Base-by-base conservation (phyloP, 2,797 vertebrate species). In the Diglossa cyanea region DNA sequence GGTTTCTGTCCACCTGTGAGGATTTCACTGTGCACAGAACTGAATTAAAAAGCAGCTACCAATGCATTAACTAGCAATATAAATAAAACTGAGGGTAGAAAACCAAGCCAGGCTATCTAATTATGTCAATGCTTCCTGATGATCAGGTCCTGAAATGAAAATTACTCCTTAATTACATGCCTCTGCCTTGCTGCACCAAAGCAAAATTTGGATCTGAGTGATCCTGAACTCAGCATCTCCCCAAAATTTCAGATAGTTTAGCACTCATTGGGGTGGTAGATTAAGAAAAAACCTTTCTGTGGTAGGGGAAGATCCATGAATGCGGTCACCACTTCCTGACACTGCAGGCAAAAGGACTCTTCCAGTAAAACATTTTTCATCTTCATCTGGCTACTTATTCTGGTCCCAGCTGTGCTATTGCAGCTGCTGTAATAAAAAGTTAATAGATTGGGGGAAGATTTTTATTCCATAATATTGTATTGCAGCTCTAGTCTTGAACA, bases 361-460 rank as follows among this genome's bases (percentile, higher is more conserved):
- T 92, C 63, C 75, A 82, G 80, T 78, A 92, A 93, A 90, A 39
- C 37, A 73, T 91, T 92, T 87, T 70, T 95, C 66, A 74, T 77
- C 71, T 92, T 95, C 57, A 37, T 61, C 57, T 74, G 87, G 48
- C 63, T 76, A 48, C 67, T 91, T 94, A 6, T 86, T 79, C 30
- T 47, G 24, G 72, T 89, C 93, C 87, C 78, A 94, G 68, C 63
- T 90, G 91, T 93, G 75, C 81, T 79, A 60, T 86, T 94, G 68
- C 78, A 91, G 53, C 61, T 82, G 51, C 77, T 82, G 63, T 70
- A 91, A 85, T 89, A 89, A 91, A 96, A 89, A 89, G 45, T 39
- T 24, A 60, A 79, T 76, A 77, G 48, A 74, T 8, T 28, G n/a
- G 19, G 13, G 45, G 37, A 89, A 89, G 30, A 71, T n/a, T 92